Evolutionary conservation across 2,797 vertebrate species (phyloP), one percentile per base, ranked within the genome.

Genomic region (Falco peregrinus): DNA sequence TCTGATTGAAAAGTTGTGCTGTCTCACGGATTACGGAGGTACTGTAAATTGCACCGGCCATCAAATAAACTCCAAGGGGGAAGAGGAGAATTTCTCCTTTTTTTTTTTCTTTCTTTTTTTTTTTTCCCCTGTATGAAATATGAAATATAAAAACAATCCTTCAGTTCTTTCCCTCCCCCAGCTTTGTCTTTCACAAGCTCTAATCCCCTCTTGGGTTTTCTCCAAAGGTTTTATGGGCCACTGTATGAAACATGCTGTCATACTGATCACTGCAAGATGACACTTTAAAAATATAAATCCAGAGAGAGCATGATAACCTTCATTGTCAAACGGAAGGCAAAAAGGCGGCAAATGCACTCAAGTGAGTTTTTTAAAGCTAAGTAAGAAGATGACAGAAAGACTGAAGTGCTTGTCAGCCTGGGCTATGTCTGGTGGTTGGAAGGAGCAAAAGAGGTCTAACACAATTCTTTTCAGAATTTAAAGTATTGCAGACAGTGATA

Each of bases 261-360:
- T 64, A 94, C 63, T 79, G 54, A 96, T 96, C 64, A 28, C 26
- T 90, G 74, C 35, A 85, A 88, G 68, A 93, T 92, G 91, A 95
- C 87, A 94, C 51, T 65, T 82, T 22, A 54, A 94, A 92, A 84
- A 84, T 89, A 93, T 50, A 87, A 95, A 96, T 89, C 74, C n/a
- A 43, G 50, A 45, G 84, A 78, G 51, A 87, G 13, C 4, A 1
- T 78, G 83, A 91, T 90, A 94, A 87, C 86, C 79, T 96, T 95
- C 65, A 43, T 76, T 88, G 89, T 96, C 91, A 96, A 96, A 86
- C 33, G 35, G 59, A 90, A 94, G 80, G 59, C 26, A 94, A 83
- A 97, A 94, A 93, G 31, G 50, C 10, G 10, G 82, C 22, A 81
- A 91, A 64, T 59, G 48, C 17, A 84, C 79, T 89, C 73, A 90